Base-by-base conservation (phyloP, 2,113 vertebrate species). In the Numenius arquata region DNA sequence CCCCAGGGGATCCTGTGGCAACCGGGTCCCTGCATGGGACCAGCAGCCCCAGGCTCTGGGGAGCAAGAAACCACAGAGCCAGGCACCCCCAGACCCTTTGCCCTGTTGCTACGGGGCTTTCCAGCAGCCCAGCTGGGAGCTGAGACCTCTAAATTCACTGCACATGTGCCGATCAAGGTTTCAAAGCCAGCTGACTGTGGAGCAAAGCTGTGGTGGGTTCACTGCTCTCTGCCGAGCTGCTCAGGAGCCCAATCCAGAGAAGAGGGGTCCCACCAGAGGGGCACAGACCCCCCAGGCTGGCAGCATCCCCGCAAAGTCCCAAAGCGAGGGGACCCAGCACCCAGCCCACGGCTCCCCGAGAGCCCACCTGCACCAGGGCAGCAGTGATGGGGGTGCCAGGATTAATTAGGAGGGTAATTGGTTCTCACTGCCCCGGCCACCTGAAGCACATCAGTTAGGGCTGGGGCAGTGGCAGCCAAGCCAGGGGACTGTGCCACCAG, bases 291-390 rank as follows among this genome's bases (percentile, higher is more conserved):
- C 66, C 15, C 0, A 16, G 20, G 16, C 34, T 2, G 7, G 68
- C 62, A 80, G 43, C 41, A 6, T 25, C 75, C n/a, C 52, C 5
- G 67, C 10, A 9, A 10, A 17, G 8, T 11, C 32, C 32, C 34
- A 7, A n/a, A n/a, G 36, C 5, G 1, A 61, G 63, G n/a, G 48
- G 18, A 23, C 55, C 5, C 6, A 4, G 41, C 15, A 3, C 4
- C 1, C 15, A 43, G 62, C n/a, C 34, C 18, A 0, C 3, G 4
- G 34, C 66, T 36, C 48, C 23, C 36, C 1, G 1, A 12, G 17
- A 48, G 36, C 85, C 52, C 48, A 19, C 23, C 38, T 14, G 38
- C n/a, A 41, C 41, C 66, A 15, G 45, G 20, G 55, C 47, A 32
- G 74, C 41, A 1, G 20, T 27, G 21, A 19, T 45, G 72, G 68